These are phyloP conservation scores for Oligia strigilis DNA, from an alignment of 2,888 invertebrate genomes.

Conservation along the genomic window DNA sequence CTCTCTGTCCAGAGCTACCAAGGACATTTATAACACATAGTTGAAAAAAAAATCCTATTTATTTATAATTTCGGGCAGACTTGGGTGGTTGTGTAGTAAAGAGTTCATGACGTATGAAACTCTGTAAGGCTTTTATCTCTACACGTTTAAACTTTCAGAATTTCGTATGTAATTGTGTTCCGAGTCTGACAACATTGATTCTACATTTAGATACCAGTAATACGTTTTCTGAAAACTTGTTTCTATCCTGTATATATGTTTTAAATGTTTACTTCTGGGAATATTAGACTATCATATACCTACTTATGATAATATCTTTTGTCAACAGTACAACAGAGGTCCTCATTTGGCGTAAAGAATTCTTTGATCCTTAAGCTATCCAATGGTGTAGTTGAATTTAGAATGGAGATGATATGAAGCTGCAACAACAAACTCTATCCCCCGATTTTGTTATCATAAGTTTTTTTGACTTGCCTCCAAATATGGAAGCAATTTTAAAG, in stretches of 20 bases:
- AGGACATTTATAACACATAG: too few species aligned
- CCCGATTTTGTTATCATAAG: too few species aligned
- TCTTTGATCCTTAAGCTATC: too few species aligned
- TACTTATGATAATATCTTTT: too few species aligned
- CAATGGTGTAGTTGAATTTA: too few species aligned
- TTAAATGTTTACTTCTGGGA: not conserved
- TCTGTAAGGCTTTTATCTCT: constrained; percentile 42
- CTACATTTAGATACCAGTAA: constrained; percentile 56
- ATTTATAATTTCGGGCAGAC: not conserved
- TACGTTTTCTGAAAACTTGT: constrained; percentile 9
- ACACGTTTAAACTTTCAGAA: constrained; percentile 40
- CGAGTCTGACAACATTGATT: constrained; percentile 39
- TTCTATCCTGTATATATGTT: not conserved
- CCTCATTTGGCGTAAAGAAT: too few species aligned
- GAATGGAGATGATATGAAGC: too few species aligned
- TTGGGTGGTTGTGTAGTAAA: not conserved
- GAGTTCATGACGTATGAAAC: not conserved
- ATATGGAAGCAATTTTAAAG: too few species aligned
- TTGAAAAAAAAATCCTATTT: not conserved
- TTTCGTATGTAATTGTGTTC: constrained; percentile 26
- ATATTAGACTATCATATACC: not conserved
- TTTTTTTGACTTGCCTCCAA: too few species aligned
- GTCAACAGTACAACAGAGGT: too few species aligned
- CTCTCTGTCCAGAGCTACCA: too few species aligned
- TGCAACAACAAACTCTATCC: too few species aligned